Base-by-base conservation (phyloP, 2,888 invertebrate species). In the Desoria tigrina region DNA sequence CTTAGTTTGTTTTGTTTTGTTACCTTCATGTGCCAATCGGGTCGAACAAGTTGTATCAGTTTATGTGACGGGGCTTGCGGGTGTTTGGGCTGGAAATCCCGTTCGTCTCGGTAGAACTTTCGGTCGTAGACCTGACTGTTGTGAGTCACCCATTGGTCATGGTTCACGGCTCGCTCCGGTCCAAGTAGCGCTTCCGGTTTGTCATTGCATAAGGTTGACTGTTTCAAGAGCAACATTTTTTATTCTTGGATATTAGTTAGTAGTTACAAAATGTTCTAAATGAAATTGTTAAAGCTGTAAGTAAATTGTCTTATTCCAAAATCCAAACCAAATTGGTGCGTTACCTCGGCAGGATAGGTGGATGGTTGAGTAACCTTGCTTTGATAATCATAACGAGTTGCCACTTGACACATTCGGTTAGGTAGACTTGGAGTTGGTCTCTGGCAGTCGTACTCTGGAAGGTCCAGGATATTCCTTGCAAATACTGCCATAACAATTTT, bases 41-140 rank as follows among this genome's bases (percentile, higher is more conserved):
- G 45, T 27, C 32, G 54, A 23, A 62, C 24, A 26, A 28, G 28
- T 6, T 26, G n/a, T 1, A 62, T 37, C 9, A n/a, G 27, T 16
- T 42, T 16, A 26, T 23, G 24, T 0, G 26, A 39, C 24, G 62
- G 62, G 6, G 62, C 62, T 7, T 28, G 54, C 3, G 62, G 62
- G n/a, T 62, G 45, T 27, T 54, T 45, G 2, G 62, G 62, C 11
- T 62, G 62, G 16, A 55, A 42, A 32, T 62, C 62, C 1, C 62
- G 54, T n/a, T 27, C 23, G 27, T 55, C 45, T 21, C 32, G 39
- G 49, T 62, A 62, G 27, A 62, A 55, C 23, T 62, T 62, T 9
- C n/a, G 27, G 42, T 55, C 62, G 21, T 62, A 55, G 9, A 55
- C 54, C 1, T 21, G 3, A 2, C 42, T 37, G 27, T 45, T 62